Percentiles rank a stretch among this genome's conserved stretches.
These are phyloP conservation scores for Onychorhynchus coronatus DNA, from an alignment of 2,113 vertebrate species.

Conservation along the genomic window DNA sequence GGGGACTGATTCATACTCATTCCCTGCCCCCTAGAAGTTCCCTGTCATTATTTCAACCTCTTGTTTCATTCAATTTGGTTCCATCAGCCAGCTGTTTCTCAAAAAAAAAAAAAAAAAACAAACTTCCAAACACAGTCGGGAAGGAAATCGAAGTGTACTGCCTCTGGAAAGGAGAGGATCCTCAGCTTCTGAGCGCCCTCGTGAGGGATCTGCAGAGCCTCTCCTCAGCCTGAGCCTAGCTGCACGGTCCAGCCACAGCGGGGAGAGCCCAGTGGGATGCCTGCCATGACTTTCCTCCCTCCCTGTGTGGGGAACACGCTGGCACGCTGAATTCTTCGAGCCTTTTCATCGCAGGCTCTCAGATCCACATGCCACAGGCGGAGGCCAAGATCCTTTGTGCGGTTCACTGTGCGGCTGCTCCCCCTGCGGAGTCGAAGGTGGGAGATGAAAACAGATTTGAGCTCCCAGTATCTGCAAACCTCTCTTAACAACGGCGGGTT, in stretches of 20 bases:
- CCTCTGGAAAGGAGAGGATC: neutral
- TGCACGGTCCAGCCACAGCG: neutral
- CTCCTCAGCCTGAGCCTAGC: neutral
- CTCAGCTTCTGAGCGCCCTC: slow-evolving; percentile 1
- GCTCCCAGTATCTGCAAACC: neutral
- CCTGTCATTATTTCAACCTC: neutral
- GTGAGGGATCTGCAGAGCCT: neutral
- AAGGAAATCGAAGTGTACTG: neutral
- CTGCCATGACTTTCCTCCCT: neutral
- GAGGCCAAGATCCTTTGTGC: neutral
- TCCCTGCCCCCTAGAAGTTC: neutral
- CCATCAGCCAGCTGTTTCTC: neutral
- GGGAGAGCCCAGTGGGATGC: neutral
- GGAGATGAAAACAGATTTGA: neutral
- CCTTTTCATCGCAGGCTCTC: neutral
- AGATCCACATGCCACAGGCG: neutral
- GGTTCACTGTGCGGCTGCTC: neutral
- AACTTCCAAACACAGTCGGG: neutral
- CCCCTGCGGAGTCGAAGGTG: neutral
- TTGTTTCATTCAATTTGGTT: neutral
- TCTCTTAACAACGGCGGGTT: neutral
- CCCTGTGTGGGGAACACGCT: neutral
- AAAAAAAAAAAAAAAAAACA: neutral
- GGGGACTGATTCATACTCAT: neutral
- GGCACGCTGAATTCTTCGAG: neutral